Evolutionary conservation across 2,888 invertebrate species (phyloP).

Genomic region (Cheilosia vernalis): DNA sequence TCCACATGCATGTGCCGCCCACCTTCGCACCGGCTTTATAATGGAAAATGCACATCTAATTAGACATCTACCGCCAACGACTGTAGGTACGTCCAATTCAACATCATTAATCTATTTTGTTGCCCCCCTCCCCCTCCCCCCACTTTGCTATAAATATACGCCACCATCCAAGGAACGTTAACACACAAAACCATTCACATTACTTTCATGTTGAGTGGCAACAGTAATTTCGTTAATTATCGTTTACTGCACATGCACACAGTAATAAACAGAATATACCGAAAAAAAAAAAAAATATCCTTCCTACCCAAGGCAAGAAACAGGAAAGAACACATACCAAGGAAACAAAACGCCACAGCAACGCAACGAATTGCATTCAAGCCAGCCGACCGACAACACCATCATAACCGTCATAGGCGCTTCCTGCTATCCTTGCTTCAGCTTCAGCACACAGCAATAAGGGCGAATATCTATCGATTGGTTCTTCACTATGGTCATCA

Average conservation of each 20-base stretch:
- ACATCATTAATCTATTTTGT: constrained; percentile 47
- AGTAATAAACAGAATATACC: constrained; percentile 41
- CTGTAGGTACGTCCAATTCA: not conserved
- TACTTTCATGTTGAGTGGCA: constrained; percentile 43
- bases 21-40: not conserved
- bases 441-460: constrained; percentile 39
- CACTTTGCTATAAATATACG: too few species aligned
- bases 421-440: constrained; percentile 62
- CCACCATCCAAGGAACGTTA: constrained; percentile 5
- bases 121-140: not conserved
- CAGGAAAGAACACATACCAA: constrained; percentile 57
- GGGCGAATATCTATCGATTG: constrained; percentile 71
- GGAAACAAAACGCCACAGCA: constrained; percentile 31
- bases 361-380: constrained; percentile 62
- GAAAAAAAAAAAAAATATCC: constrained; percentile 12
- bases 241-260: constrained; percentile 63
- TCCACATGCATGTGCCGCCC: not conserved
- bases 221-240: constrained; percentile 72
- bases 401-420: constrained; percentile 41
- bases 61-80: constrained; percentile 6
- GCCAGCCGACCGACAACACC: constrained; percentile 36
- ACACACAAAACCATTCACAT: constrained; percentile 44
- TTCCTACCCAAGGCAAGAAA: constrained; percentile 53
- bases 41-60: constrained; percentile 34
- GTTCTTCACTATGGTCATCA: constrained; percentile 59